These are phyloP conservation scores for Epinotia bilunana DNA, from an alignment of 2,888 invertebrate genomes.

Conservation along the genomic window DNA sequence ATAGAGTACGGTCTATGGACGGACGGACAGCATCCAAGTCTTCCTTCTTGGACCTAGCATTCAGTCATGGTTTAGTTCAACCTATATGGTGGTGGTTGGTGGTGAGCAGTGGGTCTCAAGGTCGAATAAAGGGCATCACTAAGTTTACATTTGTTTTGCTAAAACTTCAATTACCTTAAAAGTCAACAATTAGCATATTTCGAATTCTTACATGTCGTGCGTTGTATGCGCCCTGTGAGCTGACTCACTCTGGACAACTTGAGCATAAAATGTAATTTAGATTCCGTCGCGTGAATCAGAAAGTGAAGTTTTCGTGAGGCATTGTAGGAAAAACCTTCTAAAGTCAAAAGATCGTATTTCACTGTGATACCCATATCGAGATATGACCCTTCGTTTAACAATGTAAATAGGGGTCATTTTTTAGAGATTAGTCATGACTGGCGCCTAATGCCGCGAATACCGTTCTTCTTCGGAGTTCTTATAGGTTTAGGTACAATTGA, in stretches of 20 bases:
- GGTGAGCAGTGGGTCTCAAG: no score
- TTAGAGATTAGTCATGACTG: slow-evolving; percentile 15
- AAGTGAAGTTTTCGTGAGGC: slow-evolving; percentile 21
- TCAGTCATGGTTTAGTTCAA: no score
- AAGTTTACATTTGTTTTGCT: no score
- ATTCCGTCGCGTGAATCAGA: slow-evolving; percentile 35
- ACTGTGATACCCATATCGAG: neutral
- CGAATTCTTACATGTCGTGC: no score
- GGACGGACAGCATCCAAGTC: no score
- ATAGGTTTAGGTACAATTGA: neutral
- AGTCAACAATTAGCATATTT: no score
- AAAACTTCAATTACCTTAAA: neutral
- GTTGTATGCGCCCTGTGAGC: neutral
- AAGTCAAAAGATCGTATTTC: neutral
- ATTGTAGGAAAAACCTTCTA: neutral
- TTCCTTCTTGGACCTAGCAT: no score
- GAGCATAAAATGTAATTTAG: slow-evolving; percentile 27
- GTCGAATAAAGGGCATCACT: no score
- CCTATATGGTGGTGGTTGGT: no score
- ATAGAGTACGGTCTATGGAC: no score
- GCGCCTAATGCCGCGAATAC: neutral
- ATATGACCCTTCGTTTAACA: neutral
- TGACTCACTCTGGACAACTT: slow-evolving; percentile 36
- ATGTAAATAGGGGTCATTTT: slow-evolving; percentile 22
- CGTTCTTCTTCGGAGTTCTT: no score